phyloP scores from a whole-genome alignment of 2,888 invertebrate species.

The Muscina levida region DNA sequence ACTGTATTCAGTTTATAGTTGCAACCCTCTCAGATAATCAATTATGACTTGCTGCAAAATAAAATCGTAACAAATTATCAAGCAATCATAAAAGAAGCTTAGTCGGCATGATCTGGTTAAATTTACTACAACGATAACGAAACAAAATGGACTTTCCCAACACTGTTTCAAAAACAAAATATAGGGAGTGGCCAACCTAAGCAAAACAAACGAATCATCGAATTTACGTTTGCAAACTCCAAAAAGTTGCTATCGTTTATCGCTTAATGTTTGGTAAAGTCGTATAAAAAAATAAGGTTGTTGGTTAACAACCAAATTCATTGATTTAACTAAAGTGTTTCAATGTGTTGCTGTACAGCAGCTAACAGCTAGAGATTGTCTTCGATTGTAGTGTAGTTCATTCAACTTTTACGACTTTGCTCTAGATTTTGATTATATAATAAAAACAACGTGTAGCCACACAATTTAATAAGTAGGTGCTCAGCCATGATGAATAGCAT shows the following conservation, averaged over 20 bases:
- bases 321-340: background rate
- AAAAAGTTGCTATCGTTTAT: background rate
- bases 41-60: background rate
- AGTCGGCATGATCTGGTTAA: slow-evolving; percentile 12
- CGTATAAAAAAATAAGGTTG: slow-evolving; percentile 6
- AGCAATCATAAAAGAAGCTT: background rate
- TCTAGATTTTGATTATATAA: slow-evolving; percentile 48
- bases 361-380: slow-evolving; percentile 45
- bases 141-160: background rate
- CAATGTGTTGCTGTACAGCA: background rate
- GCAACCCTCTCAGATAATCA: background rate
- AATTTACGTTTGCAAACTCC: background rate
- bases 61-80: background rate
- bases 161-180: too few relatives aligned
- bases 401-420: slow-evolving; percentile 61
- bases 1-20: too few relatives aligned
- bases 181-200: slow-evolving; percentile 5
- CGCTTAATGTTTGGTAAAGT: background rate
- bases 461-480: too few relatives aligned
- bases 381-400: slow-evolving; percentile 43
- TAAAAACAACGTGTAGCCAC: too few relatives aligned
- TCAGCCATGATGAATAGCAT: too few relatives aligned
- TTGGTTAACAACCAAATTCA: background rate
- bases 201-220: background rate
- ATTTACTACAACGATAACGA: background rate